A percentile compares a stretch with the other conserved stretches of the same genome.
Evolutionary conservation across 1,140 invertebrate genomes (phyloP).

Genomic region (Heliconius hermathena): DNA sequence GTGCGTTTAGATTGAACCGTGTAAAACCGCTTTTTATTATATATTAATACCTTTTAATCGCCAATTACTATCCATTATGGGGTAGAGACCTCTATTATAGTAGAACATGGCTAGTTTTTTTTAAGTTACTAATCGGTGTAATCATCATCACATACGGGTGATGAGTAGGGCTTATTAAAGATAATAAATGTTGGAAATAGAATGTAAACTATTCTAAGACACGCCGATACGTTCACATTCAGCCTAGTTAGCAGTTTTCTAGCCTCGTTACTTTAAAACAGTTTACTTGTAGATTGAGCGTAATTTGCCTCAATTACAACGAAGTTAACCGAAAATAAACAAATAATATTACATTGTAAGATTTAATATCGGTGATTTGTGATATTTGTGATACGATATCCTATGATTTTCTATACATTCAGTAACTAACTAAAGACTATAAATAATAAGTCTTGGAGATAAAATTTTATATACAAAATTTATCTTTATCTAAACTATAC

Average conservation of each 20-base stretch:
- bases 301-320: constrained; percentile 35
- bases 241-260: constrained; percentile 36
- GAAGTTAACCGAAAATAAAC: constrained; percentile 34
- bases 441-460: too few species aligned
- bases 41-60: constrained; percentile 52
- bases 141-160: constrained; percentile 38
- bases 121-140: constrained; percentile 46
- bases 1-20: constrained; percentile 41
- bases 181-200: constrained; percentile 36
- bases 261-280: constrained; percentile 33
- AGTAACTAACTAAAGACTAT: neutral
- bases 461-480: neutral
- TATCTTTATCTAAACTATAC: neutral
- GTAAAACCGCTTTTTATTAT: constrained; percentile 47
- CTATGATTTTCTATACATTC: neutral
- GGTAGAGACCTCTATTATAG: constrained; percentile 45
- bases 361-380: neutral
- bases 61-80: constrained; percentile 45
- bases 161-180: constrained; percentile 37
- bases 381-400: neutral
- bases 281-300: constrained; percentile 32
- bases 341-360: neutral
- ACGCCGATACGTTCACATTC: constrained; percentile 37
- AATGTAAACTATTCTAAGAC: constrained; percentile 29
- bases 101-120: constrained; percentile 47